A percentile compares a stretch with the other conserved stretches of the same genome.
phyloP scores from a whole-genome alignment of 2,113 vertebrate species.

The Loxodonta africana region DNA sequence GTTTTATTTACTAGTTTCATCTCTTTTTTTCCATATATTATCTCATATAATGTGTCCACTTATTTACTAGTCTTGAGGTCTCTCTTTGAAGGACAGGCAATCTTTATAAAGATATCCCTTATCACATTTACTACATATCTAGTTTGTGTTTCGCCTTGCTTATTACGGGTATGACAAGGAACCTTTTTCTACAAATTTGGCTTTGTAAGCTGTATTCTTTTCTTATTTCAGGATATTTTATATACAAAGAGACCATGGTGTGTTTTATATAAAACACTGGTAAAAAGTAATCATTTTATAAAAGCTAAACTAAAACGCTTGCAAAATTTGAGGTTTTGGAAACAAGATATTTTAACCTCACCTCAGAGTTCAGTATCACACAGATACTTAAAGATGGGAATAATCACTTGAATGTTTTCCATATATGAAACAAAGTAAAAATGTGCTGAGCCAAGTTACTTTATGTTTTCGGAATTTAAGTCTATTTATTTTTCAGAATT shows the following conservation, averaged over 20 bases:
- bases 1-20: background rate
- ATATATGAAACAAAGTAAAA: constrained; percentile 58
- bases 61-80: background rate
- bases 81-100: background rate
- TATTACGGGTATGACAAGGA: background rate
- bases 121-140: constrained; percentile 33
- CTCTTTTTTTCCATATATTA: background rate
- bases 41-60: background rate
- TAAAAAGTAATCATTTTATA: constrained; percentile 17
- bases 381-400: background rate
- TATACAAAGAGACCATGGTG: background rate
- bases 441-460: background rate
- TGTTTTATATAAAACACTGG: constrained; percentile 30
- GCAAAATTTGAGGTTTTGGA: constrained; percentile 34
- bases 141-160: background rate
- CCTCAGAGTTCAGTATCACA: background rate
- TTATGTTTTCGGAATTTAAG: constrained; percentile 20
- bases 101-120: background rate
- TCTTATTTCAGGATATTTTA: constrained; percentile 45
- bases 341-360: background rate
- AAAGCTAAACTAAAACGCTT: constrained; percentile 3
- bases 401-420: background rate
- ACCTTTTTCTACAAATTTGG: constrained; percentile 1
- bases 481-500: background rate
- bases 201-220: background rate